phyloP scores from a whole-genome alignment of 2,113 vertebrate species.

The Macheiramphus alcinus region DNA sequence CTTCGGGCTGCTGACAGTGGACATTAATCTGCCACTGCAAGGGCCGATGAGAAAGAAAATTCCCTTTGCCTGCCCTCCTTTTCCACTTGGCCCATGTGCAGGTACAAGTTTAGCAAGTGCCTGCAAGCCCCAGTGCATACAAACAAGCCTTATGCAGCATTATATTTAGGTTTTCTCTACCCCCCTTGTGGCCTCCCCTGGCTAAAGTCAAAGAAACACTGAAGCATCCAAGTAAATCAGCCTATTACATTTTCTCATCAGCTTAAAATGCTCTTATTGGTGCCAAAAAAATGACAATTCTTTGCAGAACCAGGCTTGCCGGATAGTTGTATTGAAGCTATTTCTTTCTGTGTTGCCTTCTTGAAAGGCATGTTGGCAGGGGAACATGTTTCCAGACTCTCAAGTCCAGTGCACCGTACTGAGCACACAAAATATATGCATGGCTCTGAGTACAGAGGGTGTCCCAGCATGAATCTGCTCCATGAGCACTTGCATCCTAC shows the following conservation, averaged over 20 bases:
- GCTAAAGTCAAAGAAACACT: conserved; percentile 44
- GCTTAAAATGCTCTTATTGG: neutral
- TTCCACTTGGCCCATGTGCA: neutral
- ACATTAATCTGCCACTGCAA: neutral
- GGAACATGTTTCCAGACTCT: neutral
- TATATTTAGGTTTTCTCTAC: conserved; percentile 24
- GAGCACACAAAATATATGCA: neutral
- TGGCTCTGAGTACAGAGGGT: neutral
- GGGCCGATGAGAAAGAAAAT: neutral
- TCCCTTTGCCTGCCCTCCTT: neutral
- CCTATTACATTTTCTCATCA: conserved; percentile 45
- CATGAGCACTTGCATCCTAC: neutral
- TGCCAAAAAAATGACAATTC: conserved; percentile 55
- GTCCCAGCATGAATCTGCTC: neutral
- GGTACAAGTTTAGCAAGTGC: neutral
- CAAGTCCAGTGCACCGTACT: neutral
- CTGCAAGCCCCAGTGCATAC: conserved; percentile 42
- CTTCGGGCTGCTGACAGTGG: neutral
- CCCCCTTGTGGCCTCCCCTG: neutral
- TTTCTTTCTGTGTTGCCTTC: conserved; percentile 26
- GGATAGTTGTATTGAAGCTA: conserved; percentile 5
- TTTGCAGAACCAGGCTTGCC: neutral
- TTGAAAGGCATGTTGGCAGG: conserved; percentile 1
- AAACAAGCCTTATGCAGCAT: conserved; percentile 33
- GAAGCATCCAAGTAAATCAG: conserved; percentile 61